Base-by-base conservation (phyloP, 2,113 vertebrate species). In the Prionailurus bengalensis region DNA sequence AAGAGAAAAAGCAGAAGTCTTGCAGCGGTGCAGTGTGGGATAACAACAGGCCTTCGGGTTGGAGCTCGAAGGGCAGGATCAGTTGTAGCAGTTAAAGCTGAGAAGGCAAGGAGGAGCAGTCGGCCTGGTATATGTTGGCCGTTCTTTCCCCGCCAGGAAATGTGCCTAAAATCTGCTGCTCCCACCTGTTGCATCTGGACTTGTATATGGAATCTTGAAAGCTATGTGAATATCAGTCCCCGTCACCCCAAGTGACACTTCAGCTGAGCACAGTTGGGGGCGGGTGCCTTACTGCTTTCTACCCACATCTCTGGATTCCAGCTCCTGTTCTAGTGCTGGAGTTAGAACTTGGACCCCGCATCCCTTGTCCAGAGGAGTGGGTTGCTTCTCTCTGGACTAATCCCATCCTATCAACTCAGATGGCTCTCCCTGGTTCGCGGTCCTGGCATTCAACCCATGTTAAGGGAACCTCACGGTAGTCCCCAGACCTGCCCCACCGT, bases 1-100 rank as follows among this genome's bases (percentile, higher is more conserved):
- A 33, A 36, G 14, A 95, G 65, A 42, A 78, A 55, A 79, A 31
- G 13, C 39, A 86, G 39, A 39, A 90, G 19, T 14, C n/a, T 5
- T 45, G 23, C 7, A 10, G 3, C 13, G 0, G 7, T 25, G 0
- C 39, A 7, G 48, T 0, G 0, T 19, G 42, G 51, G 33, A 27
- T 79, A 53, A 66, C 36, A 68, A 21, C 6, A 51, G 58, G 19
- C 16, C 25, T 63, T 74, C 19, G 33, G 25, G 14, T 87, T 42
- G 29, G 78, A 84, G 29, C 42, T 15, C 4, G 21, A 78, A 13
- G 29, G 63, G 12, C 48, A 29, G 25, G 76, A 15, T 33, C 3
- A 21, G 39, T 36, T 51, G 21, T 29, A n/a, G 16, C 15, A 10
- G 55, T 29, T 39, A 21, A 31, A 58, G 7, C 70, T 61, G 36